Percentiles rank a stretch among this genome's conserved stretches.
These are phyloP conservation scores for Drosophila heteroneura DNA, from an alignment of 2,888 invertebrate genomes.

Conservation along the genomic window DNA sequence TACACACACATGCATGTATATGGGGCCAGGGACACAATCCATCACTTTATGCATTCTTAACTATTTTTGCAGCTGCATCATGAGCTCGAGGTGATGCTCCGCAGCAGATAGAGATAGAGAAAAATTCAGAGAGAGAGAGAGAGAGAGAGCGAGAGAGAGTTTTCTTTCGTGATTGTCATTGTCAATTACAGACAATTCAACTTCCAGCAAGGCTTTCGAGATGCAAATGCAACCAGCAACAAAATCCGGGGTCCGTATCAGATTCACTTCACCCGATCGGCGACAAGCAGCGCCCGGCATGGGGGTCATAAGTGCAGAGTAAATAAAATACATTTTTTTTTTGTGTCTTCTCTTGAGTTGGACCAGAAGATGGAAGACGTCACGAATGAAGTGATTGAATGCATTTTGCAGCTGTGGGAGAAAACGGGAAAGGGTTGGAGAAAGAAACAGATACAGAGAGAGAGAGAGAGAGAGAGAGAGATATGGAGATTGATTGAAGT, in stretches of 20 bases:
- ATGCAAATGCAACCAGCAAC: constrained; percentile 62
- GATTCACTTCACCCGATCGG: constrained; percentile 79
- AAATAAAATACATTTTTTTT: constrained; percentile 68
- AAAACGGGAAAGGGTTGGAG: constrained; percentile 8
- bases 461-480: neutral
- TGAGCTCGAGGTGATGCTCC: constrained; percentile 25
- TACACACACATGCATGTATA: neutral
- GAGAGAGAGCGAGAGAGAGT: neutral
- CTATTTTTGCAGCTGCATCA: constrained; percentile 27
- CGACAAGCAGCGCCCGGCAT: constrained; percentile 54
- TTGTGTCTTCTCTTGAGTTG: constrained; percentile 21
- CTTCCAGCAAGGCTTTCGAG: constrained; percentile 18
- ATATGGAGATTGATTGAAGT: neutral
- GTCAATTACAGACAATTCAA: constrained; percentile 32
- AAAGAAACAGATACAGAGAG: neutral
- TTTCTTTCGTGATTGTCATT: constrained; percentile 40
- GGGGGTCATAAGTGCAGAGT: constrained; percentile 80
- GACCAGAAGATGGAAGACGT: constrained; percentile 34
- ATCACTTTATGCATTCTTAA: constrained; percentile 50
- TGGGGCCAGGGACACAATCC: constrained; percentile 72
- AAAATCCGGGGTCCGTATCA: constrained; percentile 57
- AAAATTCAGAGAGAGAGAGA: neutral
- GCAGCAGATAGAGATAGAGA: neutral
- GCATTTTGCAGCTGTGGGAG: constrained; percentile 51
- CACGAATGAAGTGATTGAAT: constrained; percentile 80